A percentile compares a stretch with the other conserved stretches of the same genome.
These are phyloP conservation scores for Alcis repandata DNA, from an alignment of 2,888 invertebrate species.

Conservation along the genomic window DNA sequence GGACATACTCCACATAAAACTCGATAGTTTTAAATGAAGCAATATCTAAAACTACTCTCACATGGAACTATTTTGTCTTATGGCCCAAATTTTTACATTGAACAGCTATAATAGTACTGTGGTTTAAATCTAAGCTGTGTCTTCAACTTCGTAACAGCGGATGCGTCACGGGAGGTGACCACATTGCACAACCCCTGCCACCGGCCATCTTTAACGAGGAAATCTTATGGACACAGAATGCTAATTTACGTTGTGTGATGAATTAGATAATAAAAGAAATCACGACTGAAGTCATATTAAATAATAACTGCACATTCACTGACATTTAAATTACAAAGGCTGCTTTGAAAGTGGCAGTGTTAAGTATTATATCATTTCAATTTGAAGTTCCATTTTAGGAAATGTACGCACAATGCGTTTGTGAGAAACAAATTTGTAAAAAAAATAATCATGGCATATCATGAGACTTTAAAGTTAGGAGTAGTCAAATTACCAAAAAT, in stretches of 20 bases:
- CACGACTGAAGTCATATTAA: constrained; percentile 30
- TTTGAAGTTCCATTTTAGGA: constrained; percentile 21
- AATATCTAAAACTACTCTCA: background rate
- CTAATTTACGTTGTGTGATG: constrained; percentile 42
- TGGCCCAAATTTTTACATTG: background rate
- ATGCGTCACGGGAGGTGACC: constrained; percentile 56
- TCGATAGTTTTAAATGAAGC: background rate
- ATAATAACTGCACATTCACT: constrained; percentile 71
- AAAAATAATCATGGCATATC: too few species aligned
- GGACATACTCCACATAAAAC: too few species aligned
- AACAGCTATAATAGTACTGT: constrained; percentile 2
- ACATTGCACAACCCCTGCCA: constrained; percentile 46
- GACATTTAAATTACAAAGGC: constrained; percentile 42
- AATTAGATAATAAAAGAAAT: constrained; percentile 44
- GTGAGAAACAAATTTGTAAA: too few species aligned
- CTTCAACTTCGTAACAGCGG: constrained; percentile 50
- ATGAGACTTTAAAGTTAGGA: too few species aligned
- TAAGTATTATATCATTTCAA: constrained; percentile 11
- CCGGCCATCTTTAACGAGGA: constrained; percentile 35
- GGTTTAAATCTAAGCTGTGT: constrained; percentile 13
- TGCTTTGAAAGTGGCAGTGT: constrained; percentile 45
- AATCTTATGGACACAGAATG: constrained; percentile 40
- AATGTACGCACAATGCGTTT: constrained; percentile 3
- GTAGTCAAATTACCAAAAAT: too few species aligned
- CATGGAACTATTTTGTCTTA: background rate